Percentiles rank a stretch among this genome's conserved stretches.
Evolutionary conservation across 2,797 vertebrate genomes (phyloP).

Genomic region (Crossoptilon crossoptilon): DNA sequence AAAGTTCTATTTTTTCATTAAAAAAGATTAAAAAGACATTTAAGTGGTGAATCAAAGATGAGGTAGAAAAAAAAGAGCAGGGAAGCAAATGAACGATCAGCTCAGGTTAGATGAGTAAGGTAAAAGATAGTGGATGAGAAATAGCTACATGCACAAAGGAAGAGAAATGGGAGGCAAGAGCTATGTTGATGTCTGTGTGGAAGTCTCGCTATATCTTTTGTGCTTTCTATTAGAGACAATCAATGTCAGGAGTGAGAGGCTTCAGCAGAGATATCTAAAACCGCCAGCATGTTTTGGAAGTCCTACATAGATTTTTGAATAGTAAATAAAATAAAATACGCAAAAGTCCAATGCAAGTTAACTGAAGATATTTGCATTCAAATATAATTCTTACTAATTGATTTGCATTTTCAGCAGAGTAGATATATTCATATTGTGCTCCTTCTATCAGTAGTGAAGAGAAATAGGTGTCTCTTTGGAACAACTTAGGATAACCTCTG

Average conservation of each 20-base stretch:
- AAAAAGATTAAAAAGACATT: background rate
- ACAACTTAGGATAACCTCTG: background rate
- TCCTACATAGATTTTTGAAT: background rate
- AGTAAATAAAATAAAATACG: background rate
- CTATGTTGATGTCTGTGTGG: rapidly evolving
- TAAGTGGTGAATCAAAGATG: background rate
- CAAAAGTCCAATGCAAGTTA: background rate
- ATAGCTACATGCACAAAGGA: background rate
- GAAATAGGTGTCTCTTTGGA: background rate
- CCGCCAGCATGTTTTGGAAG: background rate
- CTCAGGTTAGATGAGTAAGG: background rate
- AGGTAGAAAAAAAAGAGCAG: background rate
- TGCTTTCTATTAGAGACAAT: background rate
- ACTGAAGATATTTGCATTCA: background rate
- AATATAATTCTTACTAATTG: background rate
- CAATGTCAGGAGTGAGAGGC: background rate
- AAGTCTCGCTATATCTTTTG: background rate
- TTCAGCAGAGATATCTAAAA: background rate
- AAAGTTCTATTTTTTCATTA: background rate
- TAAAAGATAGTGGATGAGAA: background rate
- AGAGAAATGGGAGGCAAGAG: rapidly evolving
- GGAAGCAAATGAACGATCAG: background rate
- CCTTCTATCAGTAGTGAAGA: background rate
- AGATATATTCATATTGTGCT: rapidly evolving
- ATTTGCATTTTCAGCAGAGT: background rate